phyloP scores from a whole-genome alignment of 2,113 vertebrate species.

The Orycteropus afer region DNA sequence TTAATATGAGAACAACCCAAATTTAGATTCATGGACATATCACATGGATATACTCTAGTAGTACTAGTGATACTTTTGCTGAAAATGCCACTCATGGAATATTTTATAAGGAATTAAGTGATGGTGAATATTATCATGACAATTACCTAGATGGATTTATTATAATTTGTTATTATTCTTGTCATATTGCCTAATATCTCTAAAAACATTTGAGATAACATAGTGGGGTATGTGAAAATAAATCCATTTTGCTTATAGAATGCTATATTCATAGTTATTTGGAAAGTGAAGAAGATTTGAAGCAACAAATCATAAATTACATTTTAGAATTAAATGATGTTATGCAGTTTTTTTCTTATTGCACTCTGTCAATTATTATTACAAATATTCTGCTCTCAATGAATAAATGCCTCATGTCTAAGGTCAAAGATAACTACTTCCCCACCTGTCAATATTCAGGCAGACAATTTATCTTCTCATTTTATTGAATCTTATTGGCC shows the following conservation, averaged over 20 bases:
- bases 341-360: conserved; percentile 17
- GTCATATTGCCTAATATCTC: not conserved
- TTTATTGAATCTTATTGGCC: conserved; percentile 83
- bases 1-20: not conserved
- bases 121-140: not conserved
- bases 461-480: conserved; percentile 81
- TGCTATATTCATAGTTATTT: conserved; percentile 1
- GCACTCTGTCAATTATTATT: conserved; percentile 3
- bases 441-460: conserved; percentile 82
- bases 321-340: conserved; percentile 10
- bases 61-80: not conserved
- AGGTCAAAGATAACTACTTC: conserved; percentile 83
- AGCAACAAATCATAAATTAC: not conserved
- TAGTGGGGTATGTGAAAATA: not conserved
- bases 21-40: not conserved
- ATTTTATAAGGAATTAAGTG: not conserved
- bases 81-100: not conserved
- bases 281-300: not conserved
- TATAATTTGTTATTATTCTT: not conserved
- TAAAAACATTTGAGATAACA: not conserved
- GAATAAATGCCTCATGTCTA: conserved; percentile 69
- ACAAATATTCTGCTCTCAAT: conserved; percentile 55
- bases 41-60: not conserved
- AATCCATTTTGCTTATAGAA: not conserved
- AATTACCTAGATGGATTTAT: not conserved